phyloP scores from a whole-genome alignment of 2,797 vertebrate species.

The Coilia nasus region DNA sequence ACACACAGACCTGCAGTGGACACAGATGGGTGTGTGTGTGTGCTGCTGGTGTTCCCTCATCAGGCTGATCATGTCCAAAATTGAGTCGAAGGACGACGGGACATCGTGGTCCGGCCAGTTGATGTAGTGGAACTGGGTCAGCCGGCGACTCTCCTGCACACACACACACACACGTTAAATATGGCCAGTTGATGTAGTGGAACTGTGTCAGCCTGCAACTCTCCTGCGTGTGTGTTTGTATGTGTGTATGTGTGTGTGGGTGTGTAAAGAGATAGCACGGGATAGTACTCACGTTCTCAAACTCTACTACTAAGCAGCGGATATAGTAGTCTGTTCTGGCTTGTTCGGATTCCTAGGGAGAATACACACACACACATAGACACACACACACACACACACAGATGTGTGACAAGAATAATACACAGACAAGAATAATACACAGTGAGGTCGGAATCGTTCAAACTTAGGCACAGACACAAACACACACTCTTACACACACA shows the following conservation, averaged over 20 bases:
- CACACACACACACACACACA: neutral
- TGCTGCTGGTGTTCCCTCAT: constrained; percentile 96
- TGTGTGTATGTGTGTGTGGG: neutral
- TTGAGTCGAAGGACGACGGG: constrained; percentile 97
- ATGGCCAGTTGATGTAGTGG: neutral
- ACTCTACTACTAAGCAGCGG: constrained; percentile 86
- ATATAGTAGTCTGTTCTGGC: constrained; percentile 91
- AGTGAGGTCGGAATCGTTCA: too few relatives aligned
- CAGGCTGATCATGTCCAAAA: constrained; percentile 96
- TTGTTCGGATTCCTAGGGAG: constrained; percentile 91
- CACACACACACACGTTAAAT: neutral
- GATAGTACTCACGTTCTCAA: constrained; percentile 84
- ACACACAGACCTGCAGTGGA: constrained; percentile 83
- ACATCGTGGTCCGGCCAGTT: constrained; percentile 99
- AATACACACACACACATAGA: neutral
- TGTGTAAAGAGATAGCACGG: neutral
- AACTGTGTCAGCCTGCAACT: too few relatives aligned
- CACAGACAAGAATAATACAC: too few relatives aligned
- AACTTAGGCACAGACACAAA: neutral
- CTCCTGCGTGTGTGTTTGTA: neutral
- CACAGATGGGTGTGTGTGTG: constrained; percentile 87
- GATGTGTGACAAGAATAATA: too few relatives aligned
- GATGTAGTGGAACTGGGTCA: constrained; percentile 97
- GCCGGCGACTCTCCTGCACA: constrained; percentile 84
- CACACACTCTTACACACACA: neutral